phyloP scores from a whole-genome alignment of 2,113 vertebrate genomes.

The Pachypanchax playfairii region DNA sequence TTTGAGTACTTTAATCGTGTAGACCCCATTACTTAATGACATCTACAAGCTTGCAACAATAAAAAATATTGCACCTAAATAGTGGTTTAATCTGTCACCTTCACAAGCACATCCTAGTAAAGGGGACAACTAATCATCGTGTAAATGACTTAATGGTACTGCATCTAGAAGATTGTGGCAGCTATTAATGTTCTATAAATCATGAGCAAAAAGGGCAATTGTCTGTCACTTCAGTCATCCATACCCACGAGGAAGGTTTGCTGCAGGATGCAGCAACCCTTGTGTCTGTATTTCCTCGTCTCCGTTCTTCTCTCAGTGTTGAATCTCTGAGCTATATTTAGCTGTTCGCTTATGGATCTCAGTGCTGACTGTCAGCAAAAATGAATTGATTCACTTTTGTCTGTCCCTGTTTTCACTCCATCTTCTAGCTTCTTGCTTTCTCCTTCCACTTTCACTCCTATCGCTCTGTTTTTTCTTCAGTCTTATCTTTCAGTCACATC shows the following conservation, averaged over 20 bases:
- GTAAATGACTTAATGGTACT: background rate
- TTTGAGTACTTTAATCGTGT: no score
- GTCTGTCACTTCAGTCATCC: constrained; percentile 62
- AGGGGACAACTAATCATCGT: background rate
- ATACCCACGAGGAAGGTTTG: constrained; percentile 47
- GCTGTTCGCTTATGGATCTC: constrained; percentile 73
- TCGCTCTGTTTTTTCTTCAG: constrained; percentile 50
- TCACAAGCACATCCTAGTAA: background rate
- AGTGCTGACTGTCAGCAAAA: constrained; percentile 77
- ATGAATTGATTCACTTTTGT: constrained; percentile 75
- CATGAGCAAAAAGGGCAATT: constrained; percentile 5
- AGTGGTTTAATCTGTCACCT: background rate
- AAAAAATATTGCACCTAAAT: background rate
- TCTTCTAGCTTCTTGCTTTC: constrained; percentile 52
- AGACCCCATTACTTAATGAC: no score
- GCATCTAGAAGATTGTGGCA: background rate
- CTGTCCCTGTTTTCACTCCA: constrained; percentile 64
- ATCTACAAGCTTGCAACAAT: background rate
- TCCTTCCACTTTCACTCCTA: constrained; percentile 39
- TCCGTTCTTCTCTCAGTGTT: constrained; percentile 56
- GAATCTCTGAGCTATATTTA: constrained; percentile 76
- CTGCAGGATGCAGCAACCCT: constrained; percentile 24
- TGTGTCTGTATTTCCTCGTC: constrained; percentile 34
- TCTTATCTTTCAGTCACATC: constrained; percentile 47
- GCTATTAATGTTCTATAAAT: background rate